Conservation (phyloP, 2,113 vertebrate species). For the Spilogale gracilis region DNA sequence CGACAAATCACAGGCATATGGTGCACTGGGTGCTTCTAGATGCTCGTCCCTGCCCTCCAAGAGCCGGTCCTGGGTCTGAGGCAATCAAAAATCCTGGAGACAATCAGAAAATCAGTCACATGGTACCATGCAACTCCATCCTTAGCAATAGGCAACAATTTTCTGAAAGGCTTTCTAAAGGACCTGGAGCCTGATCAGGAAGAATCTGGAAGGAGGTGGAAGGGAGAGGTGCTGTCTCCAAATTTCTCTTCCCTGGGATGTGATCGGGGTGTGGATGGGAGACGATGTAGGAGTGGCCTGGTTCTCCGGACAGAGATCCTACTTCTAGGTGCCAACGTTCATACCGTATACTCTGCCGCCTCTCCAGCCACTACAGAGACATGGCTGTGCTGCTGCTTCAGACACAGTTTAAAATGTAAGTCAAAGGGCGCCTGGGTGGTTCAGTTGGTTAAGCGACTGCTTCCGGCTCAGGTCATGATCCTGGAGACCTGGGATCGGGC, state of each 20-base stretch:
- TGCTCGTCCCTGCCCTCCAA: background rate
- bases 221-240: background rate
- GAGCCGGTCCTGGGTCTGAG: background rate
- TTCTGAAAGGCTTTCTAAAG: background rate
- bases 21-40: background rate
- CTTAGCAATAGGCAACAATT: background rate
- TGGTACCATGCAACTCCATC: fast-evolving
- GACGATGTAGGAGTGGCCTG: background rate
- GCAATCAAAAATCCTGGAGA: background rate
- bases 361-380: background rate
- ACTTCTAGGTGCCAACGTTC: background rate
- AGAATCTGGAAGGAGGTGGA: background rate
- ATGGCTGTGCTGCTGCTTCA: background rate
- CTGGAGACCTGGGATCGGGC: no score
- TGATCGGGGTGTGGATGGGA: background rate
- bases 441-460: no score
- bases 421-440: background rate
- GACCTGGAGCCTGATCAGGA: background rate
- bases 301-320: background rate
- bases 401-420: background rate
- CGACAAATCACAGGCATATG: background rate
- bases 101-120: background rate
- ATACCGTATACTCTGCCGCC: background rate
- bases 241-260: background rate
- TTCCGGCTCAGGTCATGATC: no score